phyloP scores from a whole-genome alignment of 2,797 vertebrate genomes.

The Sebastes elongatus region DNA sequence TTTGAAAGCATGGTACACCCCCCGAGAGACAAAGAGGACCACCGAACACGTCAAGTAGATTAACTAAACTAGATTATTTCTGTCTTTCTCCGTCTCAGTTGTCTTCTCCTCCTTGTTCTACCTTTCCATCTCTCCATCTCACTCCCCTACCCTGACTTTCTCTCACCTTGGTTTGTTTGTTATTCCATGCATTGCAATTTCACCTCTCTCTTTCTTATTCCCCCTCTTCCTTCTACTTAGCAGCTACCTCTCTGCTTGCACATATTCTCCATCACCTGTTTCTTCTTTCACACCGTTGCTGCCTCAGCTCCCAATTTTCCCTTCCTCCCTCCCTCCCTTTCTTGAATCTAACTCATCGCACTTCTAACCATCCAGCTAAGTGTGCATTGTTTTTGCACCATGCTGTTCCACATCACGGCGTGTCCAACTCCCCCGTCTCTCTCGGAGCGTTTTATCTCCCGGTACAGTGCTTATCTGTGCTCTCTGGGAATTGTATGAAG shows the following conservation, averaged over 20 bases:
- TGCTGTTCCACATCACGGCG: conserved; percentile 18
- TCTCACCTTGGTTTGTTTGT: conserved; percentile 15
- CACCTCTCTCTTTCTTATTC: neutral
- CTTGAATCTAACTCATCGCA: neutral
- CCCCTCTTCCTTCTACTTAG: neutral
- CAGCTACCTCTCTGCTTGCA: conserved; percentile 1
- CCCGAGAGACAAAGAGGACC: neutral
- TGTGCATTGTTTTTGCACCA: conserved; percentile 37
- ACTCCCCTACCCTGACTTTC: neutral
- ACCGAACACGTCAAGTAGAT: conserved; percentile 7
- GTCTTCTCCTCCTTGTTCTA: neutral
- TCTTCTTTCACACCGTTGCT: conserved; percentile 10
- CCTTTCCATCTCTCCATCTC: neutral
- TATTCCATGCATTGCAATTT: conserved; percentile 8
- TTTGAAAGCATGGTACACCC: conserved; percentile 1
- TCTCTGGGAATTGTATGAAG: conserved; percentile 35
- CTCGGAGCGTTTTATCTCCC: conserved; percentile 12
- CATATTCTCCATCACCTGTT: conserved; percentile 8
- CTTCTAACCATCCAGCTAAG: conserved; percentile 14
- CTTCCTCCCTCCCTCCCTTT: neutral
- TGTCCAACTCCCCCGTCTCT: neutral
- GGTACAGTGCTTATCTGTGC: conserved; percentile 8
- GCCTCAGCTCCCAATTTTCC: neutral
- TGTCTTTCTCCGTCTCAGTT: conserved; percentile 3
- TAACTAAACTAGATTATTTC: conserved; percentile 38